Conservation (phyloP, 2,113 vertebrate species). For the Oriolus oriolus region DNA sequence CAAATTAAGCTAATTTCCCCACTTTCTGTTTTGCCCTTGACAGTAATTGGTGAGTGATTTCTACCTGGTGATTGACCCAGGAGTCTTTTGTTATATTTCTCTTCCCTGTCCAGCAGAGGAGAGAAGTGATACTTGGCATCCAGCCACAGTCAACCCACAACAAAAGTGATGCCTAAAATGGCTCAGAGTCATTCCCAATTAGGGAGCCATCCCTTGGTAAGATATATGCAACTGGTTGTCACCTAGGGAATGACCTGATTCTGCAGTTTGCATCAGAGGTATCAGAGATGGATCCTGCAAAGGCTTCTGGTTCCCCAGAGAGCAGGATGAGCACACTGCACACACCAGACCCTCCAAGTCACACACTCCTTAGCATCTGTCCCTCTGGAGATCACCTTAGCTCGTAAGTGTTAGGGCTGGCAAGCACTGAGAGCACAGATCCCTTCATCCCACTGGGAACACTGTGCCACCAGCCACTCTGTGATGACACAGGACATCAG, state of each 20-base stretch:
- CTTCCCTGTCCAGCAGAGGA: neutral
- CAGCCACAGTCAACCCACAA: neutral
- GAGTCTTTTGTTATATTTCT: neutral
- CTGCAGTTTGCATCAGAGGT: neutral
- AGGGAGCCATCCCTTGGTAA: neutral
- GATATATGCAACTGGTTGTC: neutral
- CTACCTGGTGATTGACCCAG: neutral
- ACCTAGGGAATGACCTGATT: neutral
- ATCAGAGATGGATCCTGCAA: neutral
- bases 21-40: neutral
- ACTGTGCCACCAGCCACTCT: no score
- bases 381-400: neutral
- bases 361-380: rapidly evolving
- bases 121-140: neutral
- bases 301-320: neutral
- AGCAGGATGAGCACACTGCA: neutral
- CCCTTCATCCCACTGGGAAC: neutral
- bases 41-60: neutral
- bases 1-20: neutral
- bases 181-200: neutral
- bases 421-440: rapidly evolving
- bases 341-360: neutral
- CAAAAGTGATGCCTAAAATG: neutral
- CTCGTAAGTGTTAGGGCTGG: neutral
- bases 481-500: neutral